A percentile compares a stretch with the other conserved stretches of the same genome.
These are phyloP conservation scores for Kuschelorhynchus macadamiae DNA, from an alignment of 2,888 invertebrate genomes.

Conservation along the genomic window DNA sequence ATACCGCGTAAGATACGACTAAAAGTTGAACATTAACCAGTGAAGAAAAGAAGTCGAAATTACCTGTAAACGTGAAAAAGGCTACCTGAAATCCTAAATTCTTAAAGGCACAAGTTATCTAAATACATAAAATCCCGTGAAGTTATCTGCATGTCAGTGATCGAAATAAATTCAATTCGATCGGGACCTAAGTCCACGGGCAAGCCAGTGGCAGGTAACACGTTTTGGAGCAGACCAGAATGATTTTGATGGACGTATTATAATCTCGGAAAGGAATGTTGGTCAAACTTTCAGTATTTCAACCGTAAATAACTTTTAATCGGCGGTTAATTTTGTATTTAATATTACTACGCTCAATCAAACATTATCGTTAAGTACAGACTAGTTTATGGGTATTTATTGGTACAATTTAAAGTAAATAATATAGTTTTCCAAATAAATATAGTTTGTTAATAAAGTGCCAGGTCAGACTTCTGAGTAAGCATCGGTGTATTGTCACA, in stretches of 20 bases:
- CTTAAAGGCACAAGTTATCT: background rate
- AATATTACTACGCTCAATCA: too few species aligned
- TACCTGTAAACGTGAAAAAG: background rate
- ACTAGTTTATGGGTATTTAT: too few species aligned
- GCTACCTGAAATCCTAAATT: slow-evolving; percentile 1
- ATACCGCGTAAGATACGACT: too few species aligned
- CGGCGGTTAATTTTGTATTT: background rate
- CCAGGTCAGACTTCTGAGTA: too few species aligned
- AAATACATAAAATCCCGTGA: slow-evolving; percentile 12
- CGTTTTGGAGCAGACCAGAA: background rate
- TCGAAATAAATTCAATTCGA: slow-evolving; percentile 17
- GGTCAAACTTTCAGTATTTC: slow-evolving; percentile 2
- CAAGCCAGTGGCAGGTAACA: slow-evolving; percentile 15
- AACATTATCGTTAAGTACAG: too few species aligned
- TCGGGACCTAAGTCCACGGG: slow-evolving; percentile 11
- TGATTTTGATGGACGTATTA: slow-evolving; percentile 9
- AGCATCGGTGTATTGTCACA: too few species aligned
- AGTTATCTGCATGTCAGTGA: slow-evolving; percentile 10
- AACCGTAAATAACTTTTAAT: background rate
- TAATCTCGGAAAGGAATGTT: slow-evolving; percentile 1
- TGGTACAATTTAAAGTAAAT: too few species aligned
- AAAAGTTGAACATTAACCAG: too few species aligned
- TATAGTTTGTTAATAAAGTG: too few species aligned
- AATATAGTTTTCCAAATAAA: too few species aligned
- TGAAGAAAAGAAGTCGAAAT: background rate